Evolutionary conservation across 2,888 invertebrate genomes (phyloP), one percentile per base, ranked within the genome.

Genomic region (Cenopis cana): DNA sequence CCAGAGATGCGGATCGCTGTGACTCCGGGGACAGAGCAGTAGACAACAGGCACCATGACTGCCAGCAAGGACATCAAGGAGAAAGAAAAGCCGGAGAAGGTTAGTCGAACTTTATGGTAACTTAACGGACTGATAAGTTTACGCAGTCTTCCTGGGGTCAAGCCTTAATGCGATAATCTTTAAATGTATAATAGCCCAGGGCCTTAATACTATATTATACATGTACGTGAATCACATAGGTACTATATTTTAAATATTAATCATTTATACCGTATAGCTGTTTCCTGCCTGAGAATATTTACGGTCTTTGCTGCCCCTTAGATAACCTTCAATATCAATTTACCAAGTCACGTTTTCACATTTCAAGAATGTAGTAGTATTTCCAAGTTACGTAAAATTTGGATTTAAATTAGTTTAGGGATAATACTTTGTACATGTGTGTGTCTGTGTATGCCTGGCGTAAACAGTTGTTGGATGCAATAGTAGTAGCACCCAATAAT

Each of bases 21-120:
- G 41, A 54, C 14, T 12, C 9, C 55, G 46, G 59, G n/a, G 54
- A 17, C 14, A 49, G 54, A 41, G 70, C 57, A 46, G 36, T 17
- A 17, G 46, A 14, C 20, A 41, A n/a, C 54, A 59, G 33, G 20
- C 24, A 59, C 41, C 4, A 70, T 70, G 70, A 66, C 59, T 17
- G 59, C 59, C 6, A 75, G 12, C 8, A 46, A 74, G 71, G 75
- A 75, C 20, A 69, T 55, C 4, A 75, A 74, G n/a, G 71, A 60
- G 65, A 75, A 41, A 14, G 41, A 46, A n/a, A 46, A 72, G 68
- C 74, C 14, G 46, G 46, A 46, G 8, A 46, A 73, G 70, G 75
- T 75, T 5, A 73, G 74, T 72, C n/a, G 1, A n/a, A 38, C 11
- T 36, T 24, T 18, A 38, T 33, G 8, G n/a, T 18, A 2, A 8